Base-by-base conservation (phyloP, 2,113 vertebrate species). In the Neodontobutis hainanensis region DNA sequence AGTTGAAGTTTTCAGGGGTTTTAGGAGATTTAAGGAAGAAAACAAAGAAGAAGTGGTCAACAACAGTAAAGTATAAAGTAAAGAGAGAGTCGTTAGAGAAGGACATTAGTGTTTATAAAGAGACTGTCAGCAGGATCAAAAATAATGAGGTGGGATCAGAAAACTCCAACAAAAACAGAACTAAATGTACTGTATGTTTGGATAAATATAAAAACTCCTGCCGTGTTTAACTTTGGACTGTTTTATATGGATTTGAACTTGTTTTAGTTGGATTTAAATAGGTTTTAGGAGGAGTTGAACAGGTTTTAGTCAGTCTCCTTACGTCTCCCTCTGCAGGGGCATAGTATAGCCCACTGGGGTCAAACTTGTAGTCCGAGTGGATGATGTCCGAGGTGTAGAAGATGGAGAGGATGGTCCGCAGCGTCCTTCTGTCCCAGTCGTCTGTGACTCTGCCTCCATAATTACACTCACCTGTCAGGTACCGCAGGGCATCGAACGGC, bases 391-490 rank as follows among this genome's bases (percentile, higher is more conserved):
- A 9, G 10, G 78, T 92, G 83, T 94, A 96, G 77, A 94, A 95
- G 61, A 92, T 93, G 34, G 92, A 93, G 0, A 97, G 91, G 71
- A 95, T 90, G 0, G 88, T 94, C 8, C 75, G 91, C 46, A 96
- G 90, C 0, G 94, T 95, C 42, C 94, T 91, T 16, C 92, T 89
- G 67, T 96, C 94, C 95, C 95, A 97, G 85, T 94, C 93, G 0
- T 96, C 96, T 0, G 94, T 96, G 74, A 96, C 94, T 4, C 94
- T 85, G 63, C 95, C 95, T 3, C 95, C 93, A 0, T 95, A 95
- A 72, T 91, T 98, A 58, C 95, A 95, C 71, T 97, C 95, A 0
- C 93, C 94, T 0, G 94, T 94, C 94, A 93, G 94, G 61, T 95
- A 96, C 14, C 90, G 80, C 16, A 97, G 59, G 2, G 95, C 95